Base-by-base conservation (phyloP, 1,140 invertebrate species). In the Euura saliciscinereae region DNA sequence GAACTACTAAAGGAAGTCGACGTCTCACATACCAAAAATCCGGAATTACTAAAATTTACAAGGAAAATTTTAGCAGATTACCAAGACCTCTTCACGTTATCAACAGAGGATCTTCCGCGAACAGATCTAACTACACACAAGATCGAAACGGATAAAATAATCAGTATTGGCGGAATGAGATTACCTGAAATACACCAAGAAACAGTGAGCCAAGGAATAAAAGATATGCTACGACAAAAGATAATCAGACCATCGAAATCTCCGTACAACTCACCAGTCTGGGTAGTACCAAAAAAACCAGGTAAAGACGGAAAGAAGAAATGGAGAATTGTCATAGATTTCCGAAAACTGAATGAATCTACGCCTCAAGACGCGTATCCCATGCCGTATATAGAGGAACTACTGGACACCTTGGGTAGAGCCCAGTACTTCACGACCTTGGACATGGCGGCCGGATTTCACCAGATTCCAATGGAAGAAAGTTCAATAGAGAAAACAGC, bases 381-480 rank as follows among this genome's bases (percentile, higher is more conserved):
- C 28, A 28, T 28, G 28, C 28, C 28, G 28, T 28, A 28, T 8
- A 51, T 51, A 6, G 46, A 51, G 46, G 46, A 51, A 8, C 6
- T 51, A 51, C 46, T 51, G 1, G 46, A 51, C 11, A 6, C 6
- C 46, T 8, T 51, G 46, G 46, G 46, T 8, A 51, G 46, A 2
- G 46, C 46, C 2, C 4, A 72, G 13, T 80, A 77, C 65, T 81
- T 78, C 45, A 66, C 75, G 2, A 73, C 73, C 4, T 13, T 81
- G 0, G 79, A 81, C 65, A 64, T 81, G 2, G 71, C 70, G 0
- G 7, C 42, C 2, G 78, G 78, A 4, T 80, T 74, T 46, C 69
- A 78, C 76, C 87, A 90, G 71, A 79, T 89, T 7, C 73, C 75
- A 3, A 68, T 89, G 0, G 77, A 76, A 1, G 69, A 71, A 69